Percentiles rank a stretch among this genome's conserved stretches.
Evolutionary conservation across 37 sponge, comb jelly and placozoan genomes (phyloP).

Genomic region (Axinella damicornis): DNA sequence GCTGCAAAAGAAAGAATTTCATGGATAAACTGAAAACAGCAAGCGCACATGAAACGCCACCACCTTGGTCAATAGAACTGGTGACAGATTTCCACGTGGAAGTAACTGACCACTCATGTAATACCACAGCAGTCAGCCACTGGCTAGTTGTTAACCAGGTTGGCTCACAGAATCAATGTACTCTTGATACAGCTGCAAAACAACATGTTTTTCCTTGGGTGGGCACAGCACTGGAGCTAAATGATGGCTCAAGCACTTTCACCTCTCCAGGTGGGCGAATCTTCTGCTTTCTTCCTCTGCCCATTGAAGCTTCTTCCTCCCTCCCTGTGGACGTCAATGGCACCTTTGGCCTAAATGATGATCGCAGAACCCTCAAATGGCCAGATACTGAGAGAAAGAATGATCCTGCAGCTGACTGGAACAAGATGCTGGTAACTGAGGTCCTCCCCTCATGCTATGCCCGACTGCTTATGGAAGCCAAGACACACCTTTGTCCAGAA

Average conservation of each 20-base stretch:
- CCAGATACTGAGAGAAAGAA: too few species aligned
- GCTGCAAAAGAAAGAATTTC: not conserved
- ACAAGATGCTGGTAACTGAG: too few species aligned
- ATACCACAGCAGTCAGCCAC: not conserved
- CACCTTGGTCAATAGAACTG: too few species aligned
- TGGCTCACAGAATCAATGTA: too few species aligned
- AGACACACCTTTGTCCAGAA: not conserved
- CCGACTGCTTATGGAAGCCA: slow-evolving; percentile 14
- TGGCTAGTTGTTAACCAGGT: not conserved
- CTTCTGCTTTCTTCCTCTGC: slow-evolving; percentile 31
- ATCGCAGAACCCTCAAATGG: too few species aligned
- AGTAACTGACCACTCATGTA: not conserved
- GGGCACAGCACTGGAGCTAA: not conserved
- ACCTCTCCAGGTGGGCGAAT: not conserved
- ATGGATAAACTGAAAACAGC: not conserved
- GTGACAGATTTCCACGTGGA: too few species aligned
- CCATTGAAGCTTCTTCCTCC: slow-evolving; percentile 5
- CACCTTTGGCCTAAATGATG: too few species aligned
- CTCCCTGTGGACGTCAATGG: slow-evolving; percentile 57
- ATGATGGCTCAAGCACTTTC: too few species aligned
- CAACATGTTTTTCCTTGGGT: slow-evolving; percentile 14
- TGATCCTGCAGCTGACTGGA: too few species aligned
- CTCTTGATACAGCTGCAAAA: not conserved
- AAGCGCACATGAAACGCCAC: too few species aligned
- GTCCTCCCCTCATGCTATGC: too few species aligned